phyloP scores from a whole-genome alignment of 2,113 vertebrate species.

The Polypterus bichir region DNA sequence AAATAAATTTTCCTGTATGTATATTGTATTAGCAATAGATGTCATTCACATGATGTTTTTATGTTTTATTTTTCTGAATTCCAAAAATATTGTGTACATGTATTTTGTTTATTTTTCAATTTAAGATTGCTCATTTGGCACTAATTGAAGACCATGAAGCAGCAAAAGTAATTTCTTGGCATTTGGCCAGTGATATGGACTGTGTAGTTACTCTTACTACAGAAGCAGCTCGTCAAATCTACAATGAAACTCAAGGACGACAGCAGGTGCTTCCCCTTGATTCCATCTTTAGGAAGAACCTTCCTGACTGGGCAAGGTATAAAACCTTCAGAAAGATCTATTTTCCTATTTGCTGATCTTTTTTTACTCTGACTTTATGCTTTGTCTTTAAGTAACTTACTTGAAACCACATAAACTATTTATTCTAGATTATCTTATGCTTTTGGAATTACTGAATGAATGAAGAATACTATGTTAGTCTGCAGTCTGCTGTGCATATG shows the following conservation, averaged over 20 bases:
- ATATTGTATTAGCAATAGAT: too few relatives aligned
- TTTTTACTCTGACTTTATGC: slow-evolving; percentile 8
- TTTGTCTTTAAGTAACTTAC: too few relatives aligned
- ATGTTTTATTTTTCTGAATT: neutral
- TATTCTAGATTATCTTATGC: neutral
- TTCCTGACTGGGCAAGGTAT: slow-evolving; percentile 62
- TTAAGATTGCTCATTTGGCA: slow-evolving; percentile 78
- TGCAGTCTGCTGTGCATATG: too few relatives aligned
- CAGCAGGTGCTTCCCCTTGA: slow-evolving; percentile 84
- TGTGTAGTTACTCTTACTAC: slow-evolving; percentile 77
- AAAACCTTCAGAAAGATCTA: slow-evolving; percentile 5
- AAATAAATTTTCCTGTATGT: too few relatives aligned
- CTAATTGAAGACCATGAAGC: slow-evolving; percentile 61
- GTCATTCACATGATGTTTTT: too few relatives aligned
- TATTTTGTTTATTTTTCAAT: slow-evolving; percentile 13
- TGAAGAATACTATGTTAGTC: too few relatives aligned
- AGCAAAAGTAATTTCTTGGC: slow-evolving; percentile 84
- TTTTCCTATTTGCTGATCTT: neutral
- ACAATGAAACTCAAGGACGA: slow-evolving; percentile 53
- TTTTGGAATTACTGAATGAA: too few relatives aligned
- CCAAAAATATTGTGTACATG: neutral
- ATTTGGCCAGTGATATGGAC: slow-evolving; percentile 79
- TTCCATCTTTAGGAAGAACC: slow-evolving; percentile 58
- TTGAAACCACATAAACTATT: neutral
- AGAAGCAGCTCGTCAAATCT: slow-evolving; percentile 58